Evolutionary conservation across 2,888 invertebrate species (phyloP).

Genomic region (Tribolium freemani): DNA sequence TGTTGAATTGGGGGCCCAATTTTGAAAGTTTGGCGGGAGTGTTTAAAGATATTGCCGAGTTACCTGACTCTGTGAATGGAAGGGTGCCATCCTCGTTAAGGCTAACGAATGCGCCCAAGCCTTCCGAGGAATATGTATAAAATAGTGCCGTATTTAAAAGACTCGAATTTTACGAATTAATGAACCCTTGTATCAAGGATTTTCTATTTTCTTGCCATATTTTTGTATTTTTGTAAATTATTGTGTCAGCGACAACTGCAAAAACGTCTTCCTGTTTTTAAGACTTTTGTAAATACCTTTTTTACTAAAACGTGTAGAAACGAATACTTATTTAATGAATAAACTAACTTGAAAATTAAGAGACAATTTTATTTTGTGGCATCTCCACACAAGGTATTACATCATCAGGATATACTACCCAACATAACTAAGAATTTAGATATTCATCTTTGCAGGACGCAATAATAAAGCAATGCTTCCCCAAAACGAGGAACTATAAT

Average conservation of each 20-base stretch:
- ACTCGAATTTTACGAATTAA: conserved; percentile 43
- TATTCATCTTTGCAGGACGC: no score
- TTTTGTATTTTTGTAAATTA: conserved; percentile 54
- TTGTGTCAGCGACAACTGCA: conserved; percentile 7
- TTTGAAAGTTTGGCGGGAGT: conserved; percentile 96
- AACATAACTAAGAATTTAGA: no score
- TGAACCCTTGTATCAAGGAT: conserved; percentile 66
- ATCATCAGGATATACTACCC: no score
- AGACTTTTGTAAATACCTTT: conserved; percentile 60
- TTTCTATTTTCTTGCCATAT: conserved; percentile 65
- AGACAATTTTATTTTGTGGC: neutral
- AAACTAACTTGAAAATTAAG: conserved; percentile 52
- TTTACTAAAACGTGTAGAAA: conserved; percentile 61
- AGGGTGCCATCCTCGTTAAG: conserved; percentile 81
- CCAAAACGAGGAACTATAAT: no score
- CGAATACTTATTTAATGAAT: conserved; percentile 51
- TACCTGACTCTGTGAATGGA: conserved; percentile 86
- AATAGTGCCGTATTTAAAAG: conserved; percentile 46
- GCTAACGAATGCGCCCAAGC: conserved; percentile 85
- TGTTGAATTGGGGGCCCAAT: conserved; percentile 96
- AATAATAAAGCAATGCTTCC: no score
- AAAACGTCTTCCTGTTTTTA: conserved; percentile 51
- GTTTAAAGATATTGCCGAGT: conserved; percentile 95
- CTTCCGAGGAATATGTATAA: conserved; percentile 91
- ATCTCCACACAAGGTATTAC: no score